Evolutionary conservation across 1,140 invertebrate species (phyloP).

Genomic region (Octopus sinensis): DNA sequence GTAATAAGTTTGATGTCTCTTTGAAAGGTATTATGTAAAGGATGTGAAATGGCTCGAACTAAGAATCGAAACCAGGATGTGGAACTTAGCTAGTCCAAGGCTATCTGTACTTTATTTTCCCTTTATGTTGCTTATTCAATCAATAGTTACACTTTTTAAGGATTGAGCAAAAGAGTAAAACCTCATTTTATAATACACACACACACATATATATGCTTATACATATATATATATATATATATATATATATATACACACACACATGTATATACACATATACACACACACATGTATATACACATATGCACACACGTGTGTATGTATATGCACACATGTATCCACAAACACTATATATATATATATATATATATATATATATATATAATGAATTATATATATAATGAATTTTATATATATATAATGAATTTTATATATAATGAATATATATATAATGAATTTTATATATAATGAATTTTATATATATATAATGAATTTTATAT

Average conservation of each 20-base stretch:
- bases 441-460: neutral
- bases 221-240: neutral
- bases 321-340: neutral
- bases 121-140: no score
- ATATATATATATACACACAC: neutral
- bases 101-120: no score
- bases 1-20: no score
- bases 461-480: neutral
- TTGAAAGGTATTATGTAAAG: no score
- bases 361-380: neutral
- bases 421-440: neutral
- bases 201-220: neutral
- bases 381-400: no score
- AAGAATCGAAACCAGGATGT: no score
- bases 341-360: neutral
- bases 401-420: neutral
- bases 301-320: neutral
- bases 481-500: neutral
- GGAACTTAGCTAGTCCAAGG: no score
- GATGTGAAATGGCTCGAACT: no score
- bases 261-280: neutral
- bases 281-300: neutral
- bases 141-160: no score
- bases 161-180: neutral
- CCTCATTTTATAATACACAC: neutral